Percentiles rank a stretch among this genome's conserved stretches.
Evolutionary conservation across 2,797 vertebrate species (phyloP).

Genomic region (Vespertilio murinus): DNA sequence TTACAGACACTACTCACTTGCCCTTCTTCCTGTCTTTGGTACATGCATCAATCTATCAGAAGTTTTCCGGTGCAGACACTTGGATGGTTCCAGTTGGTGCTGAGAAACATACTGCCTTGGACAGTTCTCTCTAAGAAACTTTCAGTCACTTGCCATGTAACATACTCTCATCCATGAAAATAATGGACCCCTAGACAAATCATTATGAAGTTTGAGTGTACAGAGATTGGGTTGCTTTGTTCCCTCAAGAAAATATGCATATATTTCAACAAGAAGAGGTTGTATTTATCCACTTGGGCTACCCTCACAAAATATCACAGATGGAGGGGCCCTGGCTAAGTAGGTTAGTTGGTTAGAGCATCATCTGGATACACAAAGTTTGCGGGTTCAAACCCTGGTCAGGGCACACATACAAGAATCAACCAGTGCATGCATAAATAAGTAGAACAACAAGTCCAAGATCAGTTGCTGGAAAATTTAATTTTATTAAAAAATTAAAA

Average conservation of each 20-base stretch:
- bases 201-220: background rate
- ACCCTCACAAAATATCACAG: background rate
- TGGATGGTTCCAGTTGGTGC: background rate
- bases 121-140: background rate
- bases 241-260: background rate
- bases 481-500: no score
- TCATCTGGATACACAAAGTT: no score
- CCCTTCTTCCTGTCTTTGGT: background rate
- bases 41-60: background rate
- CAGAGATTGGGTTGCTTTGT: background rate
- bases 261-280: background rate
- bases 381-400: no score
- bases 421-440: no score
- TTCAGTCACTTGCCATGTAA: background rate
- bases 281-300: background rate
- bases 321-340: background rate
- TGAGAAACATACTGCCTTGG: background rate
- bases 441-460: no score
- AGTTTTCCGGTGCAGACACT: background rate
- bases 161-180: background rate
- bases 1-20: conserved; percentile 10
- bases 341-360: no score
- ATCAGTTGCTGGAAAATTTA: no score
- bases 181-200: background rate
- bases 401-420: no score